These are phyloP conservation scores for Pituophis catenifer DNA, from an alignment of 2,113 vertebrate genomes.

Conservation along the genomic window DNA sequence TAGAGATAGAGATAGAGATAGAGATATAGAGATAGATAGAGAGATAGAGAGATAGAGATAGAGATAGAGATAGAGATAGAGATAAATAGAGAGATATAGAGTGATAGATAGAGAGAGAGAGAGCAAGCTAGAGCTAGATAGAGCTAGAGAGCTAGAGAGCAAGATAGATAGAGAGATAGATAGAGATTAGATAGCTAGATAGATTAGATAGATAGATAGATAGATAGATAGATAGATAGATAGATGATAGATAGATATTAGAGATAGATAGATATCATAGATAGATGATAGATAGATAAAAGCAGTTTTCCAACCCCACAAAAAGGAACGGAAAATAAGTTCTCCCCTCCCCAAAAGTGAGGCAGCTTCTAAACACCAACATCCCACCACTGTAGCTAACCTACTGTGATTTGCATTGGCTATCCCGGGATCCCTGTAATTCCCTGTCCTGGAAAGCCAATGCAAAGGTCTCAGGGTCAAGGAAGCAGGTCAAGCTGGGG, in stretches of 20 bases:
- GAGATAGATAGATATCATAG: too few species aligned
- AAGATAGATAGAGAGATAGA: background rate
- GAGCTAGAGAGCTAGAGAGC: too few species aligned
- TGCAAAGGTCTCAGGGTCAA: background rate
- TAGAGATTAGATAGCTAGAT: background rate
- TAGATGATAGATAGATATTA: background rate
- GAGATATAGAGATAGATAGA: too few species aligned
- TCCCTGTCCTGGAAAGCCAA: background rate
- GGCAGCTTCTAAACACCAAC: background rate
- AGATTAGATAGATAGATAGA: background rate
- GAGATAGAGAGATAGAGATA: too few species aligned
- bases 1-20: too few species aligned
- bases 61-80: too few species aligned
- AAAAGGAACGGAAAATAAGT: background rate
- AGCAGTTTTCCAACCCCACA: background rate
- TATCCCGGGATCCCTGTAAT: background rate
- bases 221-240: background rate
- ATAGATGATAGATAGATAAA: background rate
- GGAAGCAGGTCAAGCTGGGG: background rate
- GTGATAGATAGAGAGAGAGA: background rate
- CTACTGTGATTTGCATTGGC: background rate
- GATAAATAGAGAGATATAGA: background rate
- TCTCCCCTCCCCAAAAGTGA: background rate
- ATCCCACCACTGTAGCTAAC: background rate
- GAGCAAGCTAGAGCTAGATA: too few species aligned